phyloP scores from a whole-genome alignment of 2,888 invertebrate species.

The Drosophila histrio region DNA sequence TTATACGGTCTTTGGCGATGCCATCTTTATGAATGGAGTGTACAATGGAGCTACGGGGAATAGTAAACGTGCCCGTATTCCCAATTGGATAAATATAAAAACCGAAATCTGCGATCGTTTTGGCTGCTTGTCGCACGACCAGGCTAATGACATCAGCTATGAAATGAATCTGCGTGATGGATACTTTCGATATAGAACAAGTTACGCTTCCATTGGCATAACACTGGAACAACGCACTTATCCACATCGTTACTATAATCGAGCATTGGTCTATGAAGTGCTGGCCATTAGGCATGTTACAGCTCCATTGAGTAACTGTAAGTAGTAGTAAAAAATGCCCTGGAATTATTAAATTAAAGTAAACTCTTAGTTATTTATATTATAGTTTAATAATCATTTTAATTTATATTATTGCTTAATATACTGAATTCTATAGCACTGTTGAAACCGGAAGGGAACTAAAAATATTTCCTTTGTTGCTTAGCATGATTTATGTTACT shows the following conservation, averaged over 20 bases:
- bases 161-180: slow-evolving; percentile 64
- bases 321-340: too few species aligned
- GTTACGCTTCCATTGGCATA: slow-evolving; percentile 37
- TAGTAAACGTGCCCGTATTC: slow-evolving; percentile 87
- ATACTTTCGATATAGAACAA: slow-evolving; percentile 48
- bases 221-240: slow-evolving; percentile 76
- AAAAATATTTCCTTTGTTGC: too few species aligned
- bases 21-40: slow-evolving; percentile 87
- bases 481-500: too few species aligned
- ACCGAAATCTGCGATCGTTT: slow-evolving; percentile 53
- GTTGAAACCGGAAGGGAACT: too few species aligned
- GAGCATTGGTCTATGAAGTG: slow-evolving; percentile 83
- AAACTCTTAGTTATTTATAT: too few species aligned
- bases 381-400: too few species aligned
- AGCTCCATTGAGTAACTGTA: slow-evolving; percentile 20
- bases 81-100: slow-evolving; percentile 86
- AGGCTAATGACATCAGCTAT: slow-evolving; percentile 37
- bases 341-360: too few species aligned
- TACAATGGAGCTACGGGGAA: slow-evolving; percentile 86
- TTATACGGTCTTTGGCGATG: slow-evolving; percentile 86
- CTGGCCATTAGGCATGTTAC: slow-evolving; percentile 35
- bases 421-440: too few species aligned
- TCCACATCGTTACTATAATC: slow-evolving; percentile 83
- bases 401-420: too few species aligned
- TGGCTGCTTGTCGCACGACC: slow-evolving; percentile 45